Conservation (phyloP, 2,888 invertebrate species). For the Glyphotaelius pellucidus region DNA sequence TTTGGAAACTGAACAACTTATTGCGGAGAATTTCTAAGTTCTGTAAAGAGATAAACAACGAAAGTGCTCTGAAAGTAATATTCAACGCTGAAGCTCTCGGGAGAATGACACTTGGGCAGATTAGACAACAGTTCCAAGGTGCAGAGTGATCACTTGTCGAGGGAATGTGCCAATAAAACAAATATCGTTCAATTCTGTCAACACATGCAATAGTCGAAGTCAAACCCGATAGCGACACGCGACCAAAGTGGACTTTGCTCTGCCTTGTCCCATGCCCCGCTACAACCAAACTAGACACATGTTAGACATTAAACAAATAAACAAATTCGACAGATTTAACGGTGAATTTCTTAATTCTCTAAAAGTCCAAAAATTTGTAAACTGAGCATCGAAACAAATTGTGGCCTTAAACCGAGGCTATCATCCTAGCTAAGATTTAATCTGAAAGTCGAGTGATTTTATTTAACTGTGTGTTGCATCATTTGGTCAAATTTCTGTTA, state of each 20-base stretch:
- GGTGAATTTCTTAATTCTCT: not conserved
- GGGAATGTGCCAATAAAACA: slow-evolving; percentile 36
- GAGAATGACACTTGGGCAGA: slow-evolving; percentile 27
- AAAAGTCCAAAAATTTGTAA: not conserved
- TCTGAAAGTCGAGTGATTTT: not conserved
- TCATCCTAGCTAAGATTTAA: not conserved
- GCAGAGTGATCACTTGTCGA: slow-evolving; percentile 30
- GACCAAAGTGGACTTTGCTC: slow-evolving; percentile 11
- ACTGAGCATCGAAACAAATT: not conserved
- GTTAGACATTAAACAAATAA: not conserved
- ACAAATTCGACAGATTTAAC: not conserved
- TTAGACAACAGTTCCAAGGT: slow-evolving; percentile 11
- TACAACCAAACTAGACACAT: not conserved
- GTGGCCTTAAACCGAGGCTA: not conserved
- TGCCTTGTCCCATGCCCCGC: not conserved
- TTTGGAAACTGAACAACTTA: too few relatives aligned
- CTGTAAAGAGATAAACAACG: not conserved
- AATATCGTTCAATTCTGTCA: not conserved
- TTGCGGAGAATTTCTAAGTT: not conserved
- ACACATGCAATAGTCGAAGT: not conserved
- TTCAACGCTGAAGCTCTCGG: not conserved
- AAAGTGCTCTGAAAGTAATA: not conserved
- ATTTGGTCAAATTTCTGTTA: not conserved
- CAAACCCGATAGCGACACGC: not conserved
- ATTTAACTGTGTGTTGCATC: not conserved